Evolutionary conservation across 2,113 vertebrate species (phyloP).

Genomic region (Balaeniceps rex): DNA sequence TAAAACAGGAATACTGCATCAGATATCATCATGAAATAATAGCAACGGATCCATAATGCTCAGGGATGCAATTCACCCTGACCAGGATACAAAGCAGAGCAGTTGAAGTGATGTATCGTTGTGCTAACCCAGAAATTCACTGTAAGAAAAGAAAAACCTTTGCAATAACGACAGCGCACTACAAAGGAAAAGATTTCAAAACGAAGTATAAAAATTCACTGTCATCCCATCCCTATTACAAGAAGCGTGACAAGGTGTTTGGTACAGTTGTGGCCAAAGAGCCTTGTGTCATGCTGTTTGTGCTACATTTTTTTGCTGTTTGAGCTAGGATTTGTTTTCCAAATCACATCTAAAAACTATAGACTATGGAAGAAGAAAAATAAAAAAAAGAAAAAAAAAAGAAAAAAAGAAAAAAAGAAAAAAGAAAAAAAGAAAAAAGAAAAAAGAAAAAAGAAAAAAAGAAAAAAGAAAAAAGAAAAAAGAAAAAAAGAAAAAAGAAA

Average conservation of each 20-base stretch:
- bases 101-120: rapidly evolving
- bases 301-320: not conserved
- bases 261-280: not conserved
- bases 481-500: not conserved
- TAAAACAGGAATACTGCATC: not conserved
- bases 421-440: not conserved
- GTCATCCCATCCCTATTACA: not conserved
- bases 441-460: too few relatives aligned
- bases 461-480: not conserved
- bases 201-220: not conserved
- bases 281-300: rapidly evolving
- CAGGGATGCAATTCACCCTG: not conserved
- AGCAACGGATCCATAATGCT: not conserved
- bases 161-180: not conserved
- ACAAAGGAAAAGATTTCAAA: not conserved
- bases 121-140: not conserved
- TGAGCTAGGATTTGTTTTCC: not conserved
- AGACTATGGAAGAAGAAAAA: not conserved
- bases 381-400: not conserved
- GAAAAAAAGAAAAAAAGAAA: not conserved
- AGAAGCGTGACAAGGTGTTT: not conserved
- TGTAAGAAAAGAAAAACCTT: not conserved
- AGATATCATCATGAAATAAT: too few relatives aligned
- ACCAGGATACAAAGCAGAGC: not conserved
- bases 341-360: not conserved